Percentiles rank a stretch among this genome's conserved stretches.
These are phyloP conservation scores for Microplitis deprimator DNA, from an alignment of 2,888 invertebrate species.

Conservation along the genomic window DNA sequence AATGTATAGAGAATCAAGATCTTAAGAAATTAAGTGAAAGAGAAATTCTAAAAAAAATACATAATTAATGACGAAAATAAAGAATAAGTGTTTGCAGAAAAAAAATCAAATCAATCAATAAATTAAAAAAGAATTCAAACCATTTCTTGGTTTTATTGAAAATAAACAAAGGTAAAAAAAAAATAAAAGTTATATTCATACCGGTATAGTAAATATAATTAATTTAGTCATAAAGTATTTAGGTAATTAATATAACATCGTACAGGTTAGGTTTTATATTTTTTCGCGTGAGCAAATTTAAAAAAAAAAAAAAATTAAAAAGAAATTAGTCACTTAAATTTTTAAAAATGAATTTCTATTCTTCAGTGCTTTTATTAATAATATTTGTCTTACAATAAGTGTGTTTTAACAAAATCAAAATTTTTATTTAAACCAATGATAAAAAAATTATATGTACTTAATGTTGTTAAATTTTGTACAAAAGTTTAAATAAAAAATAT, in stretches of 20 bases:
- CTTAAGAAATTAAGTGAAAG: conserved; percentile 13
- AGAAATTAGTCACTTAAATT: no score
- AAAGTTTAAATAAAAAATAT: conserved; percentile 49
- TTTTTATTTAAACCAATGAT: no score
- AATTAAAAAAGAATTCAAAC: not conserved
- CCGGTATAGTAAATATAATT: conserved; percentile 29
- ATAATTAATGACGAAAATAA: not conserved
- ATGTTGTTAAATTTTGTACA: no score
- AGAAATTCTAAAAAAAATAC: not conserved
- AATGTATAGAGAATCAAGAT: not conserved
- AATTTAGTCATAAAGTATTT: conserved; percentile 36
- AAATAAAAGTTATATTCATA: not conserved
- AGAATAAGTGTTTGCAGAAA: conserved; percentile 4
- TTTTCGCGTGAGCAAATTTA: conserved; percentile 55
- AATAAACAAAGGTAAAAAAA: not conserved
- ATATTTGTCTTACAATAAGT: no score
- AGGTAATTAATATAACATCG: conserved; percentile 25
- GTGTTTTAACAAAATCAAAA: no score
- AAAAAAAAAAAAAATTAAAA: not conserved
- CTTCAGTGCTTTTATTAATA: no score
- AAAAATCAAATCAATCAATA: not conserved
- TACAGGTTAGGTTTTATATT: conserved; percentile 63
- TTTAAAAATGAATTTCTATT: no score
- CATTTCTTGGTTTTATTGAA: not conserved
- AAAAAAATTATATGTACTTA: no score